Evolutionary conservation across 1,140 invertebrate species (phyloP), one percentile per base, ranked within the genome.

Genomic region (Calephelis virginiensis): DNA sequence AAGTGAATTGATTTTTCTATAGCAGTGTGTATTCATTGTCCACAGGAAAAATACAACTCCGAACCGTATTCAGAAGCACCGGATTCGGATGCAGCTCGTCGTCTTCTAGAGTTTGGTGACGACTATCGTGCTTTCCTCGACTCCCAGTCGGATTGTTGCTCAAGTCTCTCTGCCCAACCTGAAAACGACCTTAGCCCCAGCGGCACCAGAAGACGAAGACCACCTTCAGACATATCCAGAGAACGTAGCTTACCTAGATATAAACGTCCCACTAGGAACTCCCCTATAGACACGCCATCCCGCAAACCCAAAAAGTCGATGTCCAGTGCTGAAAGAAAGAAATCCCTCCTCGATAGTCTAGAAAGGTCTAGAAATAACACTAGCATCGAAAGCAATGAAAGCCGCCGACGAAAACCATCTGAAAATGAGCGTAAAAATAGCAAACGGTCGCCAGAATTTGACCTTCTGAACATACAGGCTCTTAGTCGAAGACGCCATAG

Each of bases 1-100:
- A 43, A 43, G 60, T 46, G 11, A 13, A 38, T 61, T 68, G 45
- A 12, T 60, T 60, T 59, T 14, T 10, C 37, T 59, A 59, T 14
- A 59, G 12, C n/a, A 8, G 5, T 50, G 0, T 14, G 14, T 53
- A n/a, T 46, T 46, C 40, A 43, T 83, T 82, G 74, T 86, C 87
- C 88, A 62, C 82, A 97, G 96, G 97, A 97, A 87, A 97, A 97
- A 85, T 98, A 98, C 84, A 94, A 96, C 84, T 97, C 96, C 67
- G 97, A 98, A 81, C 94, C 96, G 13, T 98, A 98, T 83, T 97
- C 96, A 67, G 97, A 98, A 90, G 94, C 95, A n/a, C 94, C 95
- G 13, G 97, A 98, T 85, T 95, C 96, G 9, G 97, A 98, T 86
- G 94, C 95, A 9, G 96, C 96, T 56, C 93, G 95, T 60, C 93